These are phyloP conservation scores for Labeo catla DNA, from an alignment of 2,113 vertebrate genomes.

Conservation along the genomic window DNA sequence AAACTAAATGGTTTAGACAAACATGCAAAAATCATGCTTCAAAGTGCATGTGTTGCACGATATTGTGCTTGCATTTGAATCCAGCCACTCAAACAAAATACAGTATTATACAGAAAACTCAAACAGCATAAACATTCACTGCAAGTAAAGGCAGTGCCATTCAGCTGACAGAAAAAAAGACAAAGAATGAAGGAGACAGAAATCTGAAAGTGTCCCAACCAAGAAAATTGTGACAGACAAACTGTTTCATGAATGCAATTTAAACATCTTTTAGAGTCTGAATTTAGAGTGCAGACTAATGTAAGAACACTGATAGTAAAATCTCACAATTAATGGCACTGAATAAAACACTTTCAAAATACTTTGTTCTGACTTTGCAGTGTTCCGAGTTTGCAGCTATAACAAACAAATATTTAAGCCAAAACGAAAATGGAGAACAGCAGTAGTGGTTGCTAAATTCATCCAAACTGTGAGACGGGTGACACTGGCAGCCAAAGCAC, in stretches of 20 bases:
- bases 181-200: not conserved
- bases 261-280: not conserved
- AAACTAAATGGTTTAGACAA: not conserved
- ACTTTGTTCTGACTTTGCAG: not conserved
- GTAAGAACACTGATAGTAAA: not conserved
- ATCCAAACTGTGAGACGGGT: not conserved
- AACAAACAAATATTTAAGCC: not conserved
- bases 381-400: not conserved
- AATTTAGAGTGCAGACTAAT: not conserved
- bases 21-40: constrained; percentile 10
- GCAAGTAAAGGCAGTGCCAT: not conserved
- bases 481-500: constrained; percentile 29
- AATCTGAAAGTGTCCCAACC: not conserved
- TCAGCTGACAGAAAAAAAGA: not conserved
- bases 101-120: not conserved
- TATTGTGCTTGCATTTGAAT: not conserved
- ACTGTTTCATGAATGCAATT: not conserved
- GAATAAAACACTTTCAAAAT: not conserved
- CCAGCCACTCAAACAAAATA: not conserved
- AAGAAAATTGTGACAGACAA: not conserved
- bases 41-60: not conserved
- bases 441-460: not conserved
- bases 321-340: not conserved
- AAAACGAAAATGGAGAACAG: not conserved
- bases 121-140: not conserved